Conservation (phyloP, 2,797 vertebrate species). For the Chiloscyllium punctatum region DNA sequence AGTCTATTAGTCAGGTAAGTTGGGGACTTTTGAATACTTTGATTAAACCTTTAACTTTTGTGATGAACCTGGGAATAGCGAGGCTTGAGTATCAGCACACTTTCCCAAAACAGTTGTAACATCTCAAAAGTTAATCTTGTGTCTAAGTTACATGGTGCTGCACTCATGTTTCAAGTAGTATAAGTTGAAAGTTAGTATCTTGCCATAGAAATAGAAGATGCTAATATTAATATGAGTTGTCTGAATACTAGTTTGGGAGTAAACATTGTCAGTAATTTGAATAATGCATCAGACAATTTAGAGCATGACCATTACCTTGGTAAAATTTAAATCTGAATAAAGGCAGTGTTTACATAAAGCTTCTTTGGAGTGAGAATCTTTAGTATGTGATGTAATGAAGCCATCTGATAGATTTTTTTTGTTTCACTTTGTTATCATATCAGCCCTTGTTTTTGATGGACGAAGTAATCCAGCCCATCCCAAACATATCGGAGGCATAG, state of each 20-base stretch:
- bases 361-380: background rate
- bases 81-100: no score
- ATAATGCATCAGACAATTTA: background rate
- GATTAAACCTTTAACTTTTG: no score
- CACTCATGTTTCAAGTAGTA: background rate
- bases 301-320: background rate
- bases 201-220: background rate
- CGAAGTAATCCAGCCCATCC: conserved; percentile 78
- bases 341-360: background rate
- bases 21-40: no score
- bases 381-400: background rate
- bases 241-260: background rate
- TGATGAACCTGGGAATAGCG: no score
- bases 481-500: conserved; percentile 93
- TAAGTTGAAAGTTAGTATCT: background rate
- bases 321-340: background rate
- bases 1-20: no score
- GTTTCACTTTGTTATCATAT: conserved; percentile 41
- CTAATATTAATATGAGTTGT: background rate
- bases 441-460: conserved; percentile 89
- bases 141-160: background rate
- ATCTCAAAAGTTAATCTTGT: background rate
- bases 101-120: no score
- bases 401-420: conserved; percentile 7
- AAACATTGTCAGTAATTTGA: background rate